Evolutionary conservation across 2,888 invertebrate species (phyloP).

Genomic region (Cryptus viduatorius): DNA sequence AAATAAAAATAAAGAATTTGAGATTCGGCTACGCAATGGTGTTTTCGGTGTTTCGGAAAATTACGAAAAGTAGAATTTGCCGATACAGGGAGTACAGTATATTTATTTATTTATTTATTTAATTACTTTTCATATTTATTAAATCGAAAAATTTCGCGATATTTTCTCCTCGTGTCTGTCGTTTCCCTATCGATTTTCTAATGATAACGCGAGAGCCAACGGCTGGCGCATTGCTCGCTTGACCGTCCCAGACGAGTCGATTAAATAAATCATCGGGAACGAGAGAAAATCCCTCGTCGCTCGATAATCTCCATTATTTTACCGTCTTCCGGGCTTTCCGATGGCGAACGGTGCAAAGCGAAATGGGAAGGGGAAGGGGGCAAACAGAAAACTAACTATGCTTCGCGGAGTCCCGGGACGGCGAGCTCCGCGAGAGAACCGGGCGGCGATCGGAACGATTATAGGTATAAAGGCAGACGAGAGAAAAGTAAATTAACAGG

Average conservation of each 20-base stretch:
- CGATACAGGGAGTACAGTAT: too few species aligned
- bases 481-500: background rate
- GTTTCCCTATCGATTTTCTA: background rate
- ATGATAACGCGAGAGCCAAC: background rate
- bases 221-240: background rate
- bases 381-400: background rate
- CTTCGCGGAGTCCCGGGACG: conserved; percentile 8
- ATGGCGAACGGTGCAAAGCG: conserved; percentile 23
- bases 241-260: conserved; percentile 33
- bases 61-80: too few species aligned
- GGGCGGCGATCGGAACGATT: conserved; percentile 6
- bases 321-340: conserved; percentile 41
- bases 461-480: background rate
- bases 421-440: background rate
- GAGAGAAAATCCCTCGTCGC: conserved; percentile 7
- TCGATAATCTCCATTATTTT: conserved; percentile 58
- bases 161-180: background rate
- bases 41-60: too few species aligned
- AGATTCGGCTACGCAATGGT: too few species aligned
- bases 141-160: background rate
- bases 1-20: background rate
- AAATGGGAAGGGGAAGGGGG: background rate
- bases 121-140: too few species aligned
- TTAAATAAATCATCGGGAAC: conserved; percentile 55
- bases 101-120: too few species aligned